Evolutionary conservation across 2,797 vertebrate species (phyloP), one percentile per base, ranked within the genome.

Genomic region (Sandelia bainsii): DNA sequence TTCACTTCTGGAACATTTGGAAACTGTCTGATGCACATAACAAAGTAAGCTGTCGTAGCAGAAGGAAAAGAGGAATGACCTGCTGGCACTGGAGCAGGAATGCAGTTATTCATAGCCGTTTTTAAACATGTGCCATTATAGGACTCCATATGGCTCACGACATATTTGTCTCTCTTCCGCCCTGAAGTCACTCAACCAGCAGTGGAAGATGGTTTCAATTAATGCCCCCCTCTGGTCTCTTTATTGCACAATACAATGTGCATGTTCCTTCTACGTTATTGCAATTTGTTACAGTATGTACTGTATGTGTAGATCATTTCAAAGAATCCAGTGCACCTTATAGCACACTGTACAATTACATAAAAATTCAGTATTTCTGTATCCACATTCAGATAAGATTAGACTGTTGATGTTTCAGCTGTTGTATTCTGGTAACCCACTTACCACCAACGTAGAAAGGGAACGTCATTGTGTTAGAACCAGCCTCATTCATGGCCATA

Each of bases 401-500:
- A 40, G 25, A 66, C 39, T 44, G 27, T n/a, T 42, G 13, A 58
- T 54, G 29, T 72, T 65, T 64, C 17, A 65, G 39, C 27, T 56
- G 57, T 32, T 42, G 14, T 22, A 51, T 39, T 69, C 54, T 42
- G 13, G 39, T 51, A 52, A 81, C 39, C 52, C 46, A 92, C 94
- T 96, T 92, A 98, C 97, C 95, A 77, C 93, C 91, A 40, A 98
- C 89, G 1, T 93, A 97, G 89, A 97, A 96, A 51, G 90, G 62
- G 0, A 92, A 83, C 27, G 34, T 91, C 78, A 95, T 85, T 58
- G 62, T 82, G 51, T 83, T 92, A 12, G 1, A 23, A n/a, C 92
- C 95, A 0, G 76, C 5, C 49, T 87, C 80, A 86, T 97, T 98
- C 51, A 67, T 61, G 50, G 96, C 96, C 72, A 84, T 9, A 5